Evolutionary conservation across 1,140 invertebrate species (phyloP), one percentile per base, ranked within the genome.

Genomic region (Drosophila nasuta): DNA sequence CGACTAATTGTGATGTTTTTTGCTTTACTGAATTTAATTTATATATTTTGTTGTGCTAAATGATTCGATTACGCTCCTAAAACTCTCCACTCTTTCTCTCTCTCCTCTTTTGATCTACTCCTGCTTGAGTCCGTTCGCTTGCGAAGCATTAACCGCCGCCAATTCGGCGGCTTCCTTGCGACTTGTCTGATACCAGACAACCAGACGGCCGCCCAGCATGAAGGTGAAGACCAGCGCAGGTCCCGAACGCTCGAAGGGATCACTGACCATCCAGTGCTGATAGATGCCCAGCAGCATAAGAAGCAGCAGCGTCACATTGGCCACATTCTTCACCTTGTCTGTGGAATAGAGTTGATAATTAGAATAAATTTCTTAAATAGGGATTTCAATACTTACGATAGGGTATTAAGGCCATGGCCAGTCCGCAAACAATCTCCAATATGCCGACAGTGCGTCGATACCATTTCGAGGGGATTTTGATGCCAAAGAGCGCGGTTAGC

Each of bases 161-260:
- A 93, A 91, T 65, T 94, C 88, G 45, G 93, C 91, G 45, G 93
- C 91, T 79, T 95, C 94, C 56, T 93, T 93, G 72, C 94, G 93
- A 72, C 93, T 94, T 11, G 95, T 94, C 87, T 93, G 92, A 75
- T 93, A 95, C 94, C 94, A 95, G 20, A 95, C 95, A 11, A 99
- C 96, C 46, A 99, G 93, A 73, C 98, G 95, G 79, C 98, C 98
- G 51, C 95, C 96, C n/a, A 99, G 93, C 96, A 99, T 98, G 82
- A 99, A 97, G 83, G 98, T 97, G 93, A 99, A 99, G 11, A 99
- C 97, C 81, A 99, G 93, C 45, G 97, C 96, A 5, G 98, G 97
- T 59, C 97, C 97, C 66, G 97, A 97, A 81, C 97, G 95, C 92
- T 99, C 98, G 91, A 99, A 96, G 75, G 97, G 97, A 93, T 99